phyloP scores from a whole-genome alignment of 2,888 invertebrate genomes.

The Embidobia sp. region DNA sequence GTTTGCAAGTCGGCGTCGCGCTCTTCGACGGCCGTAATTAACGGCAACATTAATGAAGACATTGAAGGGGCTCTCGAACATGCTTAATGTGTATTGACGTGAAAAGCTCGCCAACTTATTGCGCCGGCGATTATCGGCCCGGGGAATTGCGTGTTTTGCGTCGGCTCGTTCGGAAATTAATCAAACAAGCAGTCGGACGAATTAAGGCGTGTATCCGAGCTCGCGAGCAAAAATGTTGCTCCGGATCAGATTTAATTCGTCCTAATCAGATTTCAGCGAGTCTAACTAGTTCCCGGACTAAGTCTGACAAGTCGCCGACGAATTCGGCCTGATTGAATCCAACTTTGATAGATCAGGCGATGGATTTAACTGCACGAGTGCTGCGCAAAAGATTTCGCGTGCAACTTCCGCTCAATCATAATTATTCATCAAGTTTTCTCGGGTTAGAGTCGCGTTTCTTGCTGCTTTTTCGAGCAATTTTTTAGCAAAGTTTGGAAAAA shows the following conservation, averaged over 20 bases:
- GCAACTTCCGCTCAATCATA: too few species aligned
- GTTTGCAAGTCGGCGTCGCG: conserved; percentile 30
- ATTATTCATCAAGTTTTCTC: too few species aligned
- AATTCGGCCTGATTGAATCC: conserved; percentile 28
- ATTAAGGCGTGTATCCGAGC: conserved; percentile 50
- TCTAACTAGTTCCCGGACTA: conserved; percentile 49
- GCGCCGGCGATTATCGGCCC: conserved; percentile 50
- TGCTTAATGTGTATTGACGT: conserved; percentile 57
- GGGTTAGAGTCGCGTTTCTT: too few species aligned
- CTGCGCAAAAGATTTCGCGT: too few species aligned
- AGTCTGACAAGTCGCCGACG: conserved; percentile 26
- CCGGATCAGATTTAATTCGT: conserved; percentile 41
- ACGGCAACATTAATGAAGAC: conserved; percentile 62
- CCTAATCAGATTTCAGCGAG: conserved; percentile 49
- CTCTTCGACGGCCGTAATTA: conserved; percentile 47
- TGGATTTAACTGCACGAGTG: conserved; percentile 1
- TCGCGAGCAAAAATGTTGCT: conserved; percentile 49
- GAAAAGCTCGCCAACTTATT: conserved; percentile 57
- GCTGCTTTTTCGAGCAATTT: too few species aligned
- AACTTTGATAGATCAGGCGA: conserved; percentile 21
- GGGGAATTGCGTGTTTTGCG: conserved; percentile 58
- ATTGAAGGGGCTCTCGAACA: conserved; percentile 59
- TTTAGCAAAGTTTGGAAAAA: too few species aligned
- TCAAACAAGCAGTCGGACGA: conserved; percentile 50
- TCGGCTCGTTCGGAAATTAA: conserved; percentile 49